Evolutionary conservation across 1,140 invertebrate species (phyloP).

Genomic region (Drosophila orosa): DNA sequence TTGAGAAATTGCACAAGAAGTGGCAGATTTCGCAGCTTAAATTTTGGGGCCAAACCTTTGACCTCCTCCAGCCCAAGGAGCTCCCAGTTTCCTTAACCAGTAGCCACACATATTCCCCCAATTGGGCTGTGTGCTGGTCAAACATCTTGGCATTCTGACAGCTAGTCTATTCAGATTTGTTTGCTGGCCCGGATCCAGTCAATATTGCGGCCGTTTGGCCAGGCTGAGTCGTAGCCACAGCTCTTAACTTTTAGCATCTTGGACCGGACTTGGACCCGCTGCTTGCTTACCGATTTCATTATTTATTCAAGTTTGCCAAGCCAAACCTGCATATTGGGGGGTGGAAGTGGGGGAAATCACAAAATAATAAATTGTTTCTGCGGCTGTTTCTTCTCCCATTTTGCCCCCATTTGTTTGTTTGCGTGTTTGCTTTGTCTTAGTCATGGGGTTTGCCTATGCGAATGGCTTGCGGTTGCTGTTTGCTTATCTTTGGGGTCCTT

Average conservation of each 20-base stretch:
- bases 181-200: constrained; percentile 48
- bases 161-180: constrained; percentile 44
- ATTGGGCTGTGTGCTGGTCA: constrained; percentile 10
- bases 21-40: constrained; percentile 55
- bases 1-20: constrained; percentile 70
- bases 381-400: constrained; percentile 41
- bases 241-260: constrained; percentile 46
- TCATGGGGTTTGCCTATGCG: constrained; percentile 9
- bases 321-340: constrained; percentile 72
- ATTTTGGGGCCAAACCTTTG: constrained; percentile 40
- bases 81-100: background rate
- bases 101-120: constrained; percentile 15
- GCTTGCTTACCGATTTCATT: constrained; percentile 72
- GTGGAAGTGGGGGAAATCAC: constrained; percentile 34
- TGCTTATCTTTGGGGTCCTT: constrained; percentile 43
- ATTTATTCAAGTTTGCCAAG: constrained; percentile 76
- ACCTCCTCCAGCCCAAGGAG: background rate
- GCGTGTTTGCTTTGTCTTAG: constrained; percentile 56
- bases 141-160: constrained; percentile 42
- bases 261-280: constrained; percentile 15
- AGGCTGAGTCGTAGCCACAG: constrained; percentile 13
- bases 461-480: constrained; percentile 38
- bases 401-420: constrained; percentile 35
- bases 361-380: constrained; percentile 82
- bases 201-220: constrained; percentile 44